Evolutionary conservation across 2,797 vertebrate species (phyloP), one percentile per base, ranked within the genome.

Genomic region (Scolopax bukidnonensis): DNA sequence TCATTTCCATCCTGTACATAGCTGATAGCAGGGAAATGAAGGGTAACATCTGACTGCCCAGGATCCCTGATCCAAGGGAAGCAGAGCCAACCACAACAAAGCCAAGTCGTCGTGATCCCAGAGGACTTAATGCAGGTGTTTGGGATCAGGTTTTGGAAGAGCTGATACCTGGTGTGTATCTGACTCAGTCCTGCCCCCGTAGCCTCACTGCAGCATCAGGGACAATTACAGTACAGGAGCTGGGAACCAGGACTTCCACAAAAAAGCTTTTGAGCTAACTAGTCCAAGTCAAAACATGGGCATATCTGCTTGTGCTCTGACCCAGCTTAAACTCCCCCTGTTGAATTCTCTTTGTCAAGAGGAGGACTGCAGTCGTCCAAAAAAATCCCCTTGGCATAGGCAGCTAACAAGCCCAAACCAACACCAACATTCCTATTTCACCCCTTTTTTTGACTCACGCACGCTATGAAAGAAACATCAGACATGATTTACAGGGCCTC

Each of bases 151-250:
- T 38, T 91, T 77, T 47, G 57, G 32, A 75, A 73, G 24, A 8
- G 16, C 12, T 27, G 1, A 0, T n/a, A 13, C 21, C 17, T 8
- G 0, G 15, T 3, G 6, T 0, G 13, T 27, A 11, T 28, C 27
- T 21, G 60, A 18, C 13, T 78, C 16, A 7, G 63, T 33, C 40
- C 40, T 18, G 11, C 13, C 38, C 28, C 1, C 0, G 11, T 18
- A 60, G 17, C 47, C 36, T 43, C 1, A 0, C 16, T 41, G 54
- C 47, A 71, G 16, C 77, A 48, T 40, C 38, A 11, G 38, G 41
- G 40, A 40, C 8, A 21, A 68, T 56, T 60, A 6, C 23, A 28
- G 51, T 10, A 8, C 3, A 61, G 47, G 27, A 63, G 11, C 6
- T 1, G 4, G 48, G 30, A 41, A 25, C 11, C 1, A 4, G 30